These are phyloP conservation scores for Xestia ashworthii DNA, from an alignment of 2,888 invertebrate genomes.

Conservation along the genomic window DNA sequence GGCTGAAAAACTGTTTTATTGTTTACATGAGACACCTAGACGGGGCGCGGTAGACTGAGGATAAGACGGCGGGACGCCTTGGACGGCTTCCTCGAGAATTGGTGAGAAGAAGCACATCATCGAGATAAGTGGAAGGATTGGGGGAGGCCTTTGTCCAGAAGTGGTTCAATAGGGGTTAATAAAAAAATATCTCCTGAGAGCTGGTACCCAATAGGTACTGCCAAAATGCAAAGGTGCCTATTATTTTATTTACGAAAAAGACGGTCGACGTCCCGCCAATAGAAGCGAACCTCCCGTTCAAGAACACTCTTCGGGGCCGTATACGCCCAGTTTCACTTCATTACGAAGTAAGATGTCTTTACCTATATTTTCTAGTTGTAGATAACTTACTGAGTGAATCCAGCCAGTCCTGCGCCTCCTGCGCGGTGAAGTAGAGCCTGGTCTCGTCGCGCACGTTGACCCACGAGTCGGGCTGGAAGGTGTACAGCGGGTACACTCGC, in stretches of 20 bases:
- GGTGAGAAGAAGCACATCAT: no score
- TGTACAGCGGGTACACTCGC: constrained; percentile 97
- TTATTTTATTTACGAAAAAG: neutral
- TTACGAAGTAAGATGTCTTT: neutral
- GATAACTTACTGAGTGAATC: constrained; percentile 91
- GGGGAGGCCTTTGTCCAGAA: no score
- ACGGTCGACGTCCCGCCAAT: neutral
- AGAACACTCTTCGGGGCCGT: neutral
- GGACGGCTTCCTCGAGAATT: no score
- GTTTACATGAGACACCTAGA: no score
- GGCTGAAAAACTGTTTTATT: neutral
- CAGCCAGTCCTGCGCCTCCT: constrained; percentile 95
- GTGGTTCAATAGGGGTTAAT: no score
- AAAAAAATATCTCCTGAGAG: neutral
- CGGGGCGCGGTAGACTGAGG: no score
- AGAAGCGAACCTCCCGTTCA: neutral
- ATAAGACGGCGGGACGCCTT: no score
- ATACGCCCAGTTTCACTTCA: neutral
- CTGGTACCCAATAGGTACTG: neutral
- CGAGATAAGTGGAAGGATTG: no score
- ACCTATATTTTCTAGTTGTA: neutral
- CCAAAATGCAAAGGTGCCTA: neutral
- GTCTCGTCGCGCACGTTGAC: constrained; percentile 95
- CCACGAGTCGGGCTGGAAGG: constrained; percentile 95
- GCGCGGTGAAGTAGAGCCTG: constrained; percentile 95